Conservation (phyloP, 2,797 vertebrate species). For the Xiphorhynchus erythropygius region DNA sequence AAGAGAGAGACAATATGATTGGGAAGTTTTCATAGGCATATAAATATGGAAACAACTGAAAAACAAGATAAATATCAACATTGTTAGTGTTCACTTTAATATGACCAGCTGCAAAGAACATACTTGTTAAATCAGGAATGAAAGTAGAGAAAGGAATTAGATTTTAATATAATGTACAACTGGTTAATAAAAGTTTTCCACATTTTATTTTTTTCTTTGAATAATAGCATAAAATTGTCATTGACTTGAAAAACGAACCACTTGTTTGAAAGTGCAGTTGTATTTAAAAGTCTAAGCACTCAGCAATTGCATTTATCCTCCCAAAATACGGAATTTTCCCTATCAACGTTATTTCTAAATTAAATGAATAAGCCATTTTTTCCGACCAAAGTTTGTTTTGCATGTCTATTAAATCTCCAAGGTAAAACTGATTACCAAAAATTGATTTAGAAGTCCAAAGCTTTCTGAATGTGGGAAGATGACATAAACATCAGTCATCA, state of each 20-base stretch:
- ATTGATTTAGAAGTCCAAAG: not conserved
- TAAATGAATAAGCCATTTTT: not conserved
- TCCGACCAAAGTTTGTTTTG: not conserved
- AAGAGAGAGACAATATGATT: not conserved
- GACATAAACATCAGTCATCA: not conserved
- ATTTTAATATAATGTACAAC: not conserved
- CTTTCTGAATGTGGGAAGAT: not conserved
- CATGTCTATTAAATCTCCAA: not conserved
- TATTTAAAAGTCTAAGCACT: not conserved
- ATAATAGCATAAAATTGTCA: not conserved
- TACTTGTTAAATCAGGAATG: not conserved
- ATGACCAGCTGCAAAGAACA: not conserved
- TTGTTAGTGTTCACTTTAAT: not conserved
- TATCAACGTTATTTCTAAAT: not conserved
- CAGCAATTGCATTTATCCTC: not conserved
- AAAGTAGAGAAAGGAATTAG: not conserved
- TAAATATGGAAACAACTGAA: not conserved
- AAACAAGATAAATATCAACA: not conserved
- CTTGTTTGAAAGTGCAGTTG: not conserved
- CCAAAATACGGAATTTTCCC: not conserved
- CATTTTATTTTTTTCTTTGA: not conserved
- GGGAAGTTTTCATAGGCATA: not conserved
- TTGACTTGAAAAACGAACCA: not conserved
- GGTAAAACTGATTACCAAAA: not conserved
- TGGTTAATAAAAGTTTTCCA: not conserved